Base-by-base conservation (phyloP, 92 coral and sea anemone species). In the Zoanthus sociatus region DNA sequence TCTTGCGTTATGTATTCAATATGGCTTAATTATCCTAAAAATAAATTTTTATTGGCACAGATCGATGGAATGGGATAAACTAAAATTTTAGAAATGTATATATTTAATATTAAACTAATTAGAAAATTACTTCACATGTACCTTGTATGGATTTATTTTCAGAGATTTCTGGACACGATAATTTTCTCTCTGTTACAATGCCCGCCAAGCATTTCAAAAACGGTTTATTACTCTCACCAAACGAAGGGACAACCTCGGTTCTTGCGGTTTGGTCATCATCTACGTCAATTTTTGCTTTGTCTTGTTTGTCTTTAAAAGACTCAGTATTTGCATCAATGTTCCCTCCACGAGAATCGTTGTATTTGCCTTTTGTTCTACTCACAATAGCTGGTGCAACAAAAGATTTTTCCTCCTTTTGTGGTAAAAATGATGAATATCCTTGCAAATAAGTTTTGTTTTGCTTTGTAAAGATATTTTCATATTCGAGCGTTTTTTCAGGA, bases 131-230 rank as follows among this genome's bases (percentile, higher is more conserved):
- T 6, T 9, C n/a, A 44, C 56, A 37, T 16, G 32, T 66, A 81
- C 85, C 63, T 9, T 18, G 46, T 26, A 3, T 46, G 13, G 8
- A 21, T 1, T 54, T 6, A 4, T 81, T 73, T 44, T 9, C 55
- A 45, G 14, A 8, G 9, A 74, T 81, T 47, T 81, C 76, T 7
- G 85, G 85, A 6, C 44, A 64, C 18, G 85, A 81, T 1, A 33
- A 60, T 44, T 75, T 71, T 15, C 85, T 47, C 18, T 81, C 85
- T 13, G 30, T 47, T 56, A 47, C 21, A 0, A 44, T 81, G 20
- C 6, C 51, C 17, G 51, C 17, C 32, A 17, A 54, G 84, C 16
- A 64, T 37, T 10, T 33, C 42, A 30, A 1, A 31, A 1, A 17
- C 74, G 7, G 46, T 11, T 16, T 33, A 69, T 5, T 17, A 18